Evolutionary conservation across 2,797 vertebrate species (phyloP), one percentile per base, ranked within the genome.

Genomic region (Sebastes alutus): DNA sequence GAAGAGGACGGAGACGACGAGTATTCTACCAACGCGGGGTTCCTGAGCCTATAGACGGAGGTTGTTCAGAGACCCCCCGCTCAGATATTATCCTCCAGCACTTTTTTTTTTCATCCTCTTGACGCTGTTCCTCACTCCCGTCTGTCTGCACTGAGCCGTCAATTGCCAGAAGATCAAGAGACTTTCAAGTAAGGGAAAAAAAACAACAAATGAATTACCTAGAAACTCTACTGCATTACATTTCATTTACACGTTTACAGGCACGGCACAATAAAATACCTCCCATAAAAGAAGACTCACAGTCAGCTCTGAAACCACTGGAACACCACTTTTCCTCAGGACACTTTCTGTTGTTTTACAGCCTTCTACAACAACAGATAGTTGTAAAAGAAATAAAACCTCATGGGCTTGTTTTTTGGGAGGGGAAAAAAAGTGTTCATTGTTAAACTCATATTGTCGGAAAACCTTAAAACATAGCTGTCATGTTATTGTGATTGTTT

Each of bases 21-120:
- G 32, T 75, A 60, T 70, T 82, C 82, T 6, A 70, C 84, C 46
- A 77, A 20, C 3, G 75, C 83, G 11, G 93, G 91, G 22, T 94
- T 94, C 73, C 79, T 93, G 55, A 94, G 94, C 85, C 86, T 94
- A 52, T 96, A 91, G 90, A 75, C 56, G 0, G 38, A n/a, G 60
- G 1, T 58, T 35, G 18, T 58, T 80, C 74, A 59, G 58, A 70
- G 33, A 42, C 64, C 11, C 13, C 14, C 23, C 20, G 55, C 62
- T 87, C 87, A 73, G 76, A 69, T 63, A 25, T 64, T 22, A 25
- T 55, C 60, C 61, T 76, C 65, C 80, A 89, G 91, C 90, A 91
- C 91, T 92, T 93, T 92, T 42, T 83, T 83, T 83, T 27, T 73
- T 75, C 55, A 72, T 62, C 81, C 2, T 83, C 58, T 84, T 13